Conservation (phyloP, 2,888 invertebrate species). For the Papilio demoleus region DNA sequence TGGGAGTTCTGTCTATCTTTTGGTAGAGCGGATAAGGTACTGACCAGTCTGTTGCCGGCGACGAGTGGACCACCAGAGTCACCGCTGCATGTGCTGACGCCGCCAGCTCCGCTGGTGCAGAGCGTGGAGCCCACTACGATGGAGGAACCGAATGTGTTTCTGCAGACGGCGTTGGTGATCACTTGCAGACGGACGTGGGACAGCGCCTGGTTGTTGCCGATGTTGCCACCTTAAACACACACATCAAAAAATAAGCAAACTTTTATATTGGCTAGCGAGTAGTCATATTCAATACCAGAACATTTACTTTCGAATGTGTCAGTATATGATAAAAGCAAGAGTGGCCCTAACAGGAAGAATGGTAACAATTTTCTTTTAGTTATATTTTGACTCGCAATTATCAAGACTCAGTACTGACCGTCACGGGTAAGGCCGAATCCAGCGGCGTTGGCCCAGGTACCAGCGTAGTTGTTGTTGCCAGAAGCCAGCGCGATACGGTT, state of each 20-base stretch:
- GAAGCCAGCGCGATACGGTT: constrained; percentile 46
- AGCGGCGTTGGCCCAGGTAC: constrained; percentile 47
- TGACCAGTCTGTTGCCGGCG: constrained; percentile 21
- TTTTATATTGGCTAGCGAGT: too few relatives aligned
- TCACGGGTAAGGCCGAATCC: constrained; percentile 54
- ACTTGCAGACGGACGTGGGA: constrained; percentile 46
- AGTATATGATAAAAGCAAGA: too few relatives aligned
- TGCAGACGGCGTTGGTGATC: constrained; percentile 48
- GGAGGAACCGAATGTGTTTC: constrained; percentile 34
- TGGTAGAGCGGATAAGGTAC: not conserved
- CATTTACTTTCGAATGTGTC: too few relatives aligned
- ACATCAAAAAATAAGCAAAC: not conserved
- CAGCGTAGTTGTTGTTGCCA: constrained; percentile 46
- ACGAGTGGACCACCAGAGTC: constrained; percentile 51
- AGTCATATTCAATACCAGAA: too few relatives aligned
- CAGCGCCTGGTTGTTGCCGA: constrained; percentile 36
- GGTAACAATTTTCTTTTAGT: too few relatives aligned
- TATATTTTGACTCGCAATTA: too few relatives aligned
- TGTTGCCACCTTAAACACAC: constrained; percentile 16
- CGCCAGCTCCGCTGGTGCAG: constrained; percentile 48
- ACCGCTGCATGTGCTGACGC: constrained; percentile 46
- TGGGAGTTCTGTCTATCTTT: too few relatives aligned
- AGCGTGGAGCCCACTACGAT: constrained; percentile 40
- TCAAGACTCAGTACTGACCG: constrained; percentile 42
- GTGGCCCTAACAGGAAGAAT: too few relatives aligned